Evolutionary conservation across 2,888 invertebrate species (phyloP).

Genomic region (Desoria tigrina): DNA sequence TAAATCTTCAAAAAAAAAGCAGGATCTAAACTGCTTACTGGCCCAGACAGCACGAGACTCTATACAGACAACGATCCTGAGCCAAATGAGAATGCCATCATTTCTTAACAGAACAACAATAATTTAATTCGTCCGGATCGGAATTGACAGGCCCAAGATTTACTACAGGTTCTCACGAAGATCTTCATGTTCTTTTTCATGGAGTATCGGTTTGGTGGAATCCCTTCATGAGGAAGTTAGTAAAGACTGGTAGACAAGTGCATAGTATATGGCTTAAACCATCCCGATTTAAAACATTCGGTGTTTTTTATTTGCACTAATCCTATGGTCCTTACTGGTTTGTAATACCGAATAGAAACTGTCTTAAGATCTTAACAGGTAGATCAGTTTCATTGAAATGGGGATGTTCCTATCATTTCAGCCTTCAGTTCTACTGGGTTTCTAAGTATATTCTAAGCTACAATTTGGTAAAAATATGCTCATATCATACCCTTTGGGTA

Average conservation of each 20-base stretch:
- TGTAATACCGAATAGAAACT: too few relatives aligned
- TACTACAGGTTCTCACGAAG: constrained; percentile 38
- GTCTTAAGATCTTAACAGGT: too few relatives aligned
- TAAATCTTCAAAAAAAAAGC: too few relatives aligned
- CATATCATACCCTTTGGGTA: background rate
- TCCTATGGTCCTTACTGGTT: background rate
- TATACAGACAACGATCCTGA: too few relatives aligned
- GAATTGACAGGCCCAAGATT: constrained; percentile 40
- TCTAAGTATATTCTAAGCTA: background rate
- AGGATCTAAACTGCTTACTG: too few relatives aligned
- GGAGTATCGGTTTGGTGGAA: background rate
- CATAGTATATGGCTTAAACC: background rate
- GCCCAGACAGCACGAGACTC: too few relatives aligned
- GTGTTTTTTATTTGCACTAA: background rate
- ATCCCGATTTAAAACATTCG: background rate
- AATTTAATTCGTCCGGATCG: constrained; percentile 31
- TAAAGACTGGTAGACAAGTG: background rate
- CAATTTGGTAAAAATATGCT: background rate
- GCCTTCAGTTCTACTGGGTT: too few relatives aligned
- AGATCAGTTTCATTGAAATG: background rate
- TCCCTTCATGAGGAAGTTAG: background rate
- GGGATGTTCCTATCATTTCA: background rate
- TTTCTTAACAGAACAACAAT: too few relatives aligned
- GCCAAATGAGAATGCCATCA: too few relatives aligned
- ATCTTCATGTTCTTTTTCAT: constrained; percentile 8